phyloP scores from a whole-genome alignment of 1,140 invertebrate species.

The Microplitis demolitor region DNA sequence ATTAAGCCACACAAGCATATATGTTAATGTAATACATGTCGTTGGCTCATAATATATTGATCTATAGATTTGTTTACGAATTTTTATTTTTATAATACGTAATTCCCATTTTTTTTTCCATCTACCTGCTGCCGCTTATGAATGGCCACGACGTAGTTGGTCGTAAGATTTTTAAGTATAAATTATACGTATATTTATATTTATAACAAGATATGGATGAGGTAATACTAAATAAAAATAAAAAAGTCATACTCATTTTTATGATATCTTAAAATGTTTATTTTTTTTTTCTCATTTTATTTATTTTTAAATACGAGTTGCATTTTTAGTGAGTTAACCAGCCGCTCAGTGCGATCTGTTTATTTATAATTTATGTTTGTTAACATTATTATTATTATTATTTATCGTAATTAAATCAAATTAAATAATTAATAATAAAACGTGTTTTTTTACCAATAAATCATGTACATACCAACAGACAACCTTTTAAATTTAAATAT shows the following conservation, averaged over 20 bases:
- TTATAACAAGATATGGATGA: too few species aligned
- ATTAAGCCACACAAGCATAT: not conserved
- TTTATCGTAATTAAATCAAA: not conserved
- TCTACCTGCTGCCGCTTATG: not conserved
- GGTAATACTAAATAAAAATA: too few species aligned
- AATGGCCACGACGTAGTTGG: too few species aligned
- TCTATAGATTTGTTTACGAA: not conserved
- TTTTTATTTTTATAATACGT: not conserved
- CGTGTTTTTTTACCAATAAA: slow-evolving; percentile 22
- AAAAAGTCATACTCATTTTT: too few species aligned
- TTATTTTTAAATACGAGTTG: too few species aligned
- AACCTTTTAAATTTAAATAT: slow-evolving; percentile 47
- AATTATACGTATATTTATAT: too few species aligned
- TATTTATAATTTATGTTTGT: not conserved
- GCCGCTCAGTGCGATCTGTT: too few species aligned
- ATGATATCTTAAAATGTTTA: too few species aligned
- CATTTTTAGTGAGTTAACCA: too few species aligned
- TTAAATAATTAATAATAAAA: slow-evolving; percentile 43
- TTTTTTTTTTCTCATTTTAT: too few species aligned
- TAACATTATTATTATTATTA: not conserved
- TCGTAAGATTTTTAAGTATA: too few species aligned
- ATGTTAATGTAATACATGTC: not conserved
- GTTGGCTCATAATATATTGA: not conserved
- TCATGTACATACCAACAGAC: slow-evolving; percentile 38
- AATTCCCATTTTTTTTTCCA: not conserved